These are phyloP conservation scores for Catonia carolina DNA, from an alignment of 2,888 invertebrate species.

Conservation along the genomic window DNA sequence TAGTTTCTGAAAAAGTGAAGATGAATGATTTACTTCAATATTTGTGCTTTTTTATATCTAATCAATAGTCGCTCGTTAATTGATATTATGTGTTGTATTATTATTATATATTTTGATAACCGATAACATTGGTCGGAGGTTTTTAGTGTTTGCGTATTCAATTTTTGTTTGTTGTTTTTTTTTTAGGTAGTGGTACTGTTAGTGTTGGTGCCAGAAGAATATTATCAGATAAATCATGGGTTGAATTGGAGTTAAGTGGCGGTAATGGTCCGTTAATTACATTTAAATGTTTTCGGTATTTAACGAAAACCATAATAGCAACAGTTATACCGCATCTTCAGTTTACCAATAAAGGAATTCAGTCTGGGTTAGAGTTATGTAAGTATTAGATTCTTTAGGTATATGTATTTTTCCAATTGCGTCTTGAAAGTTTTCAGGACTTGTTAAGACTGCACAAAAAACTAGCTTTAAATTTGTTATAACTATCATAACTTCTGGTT, in stretches of 20 bases:
- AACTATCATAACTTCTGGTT: too few species aligned
- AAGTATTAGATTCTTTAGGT: constrained; percentile 40
- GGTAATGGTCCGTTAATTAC: constrained; percentile 77
- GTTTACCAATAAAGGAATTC: constrained; percentile 67
- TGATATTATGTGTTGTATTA: too few species aligned
- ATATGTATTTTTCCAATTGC: constrained; percentile 7
- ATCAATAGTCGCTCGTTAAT: too few species aligned
- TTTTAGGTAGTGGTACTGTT: constrained; percentile 71
- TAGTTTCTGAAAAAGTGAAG: too few species aligned
- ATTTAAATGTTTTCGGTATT: constrained; percentile 68
- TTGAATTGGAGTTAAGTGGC: constrained; percentile 76
- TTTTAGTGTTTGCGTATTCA: too few species aligned
- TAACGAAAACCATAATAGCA: constrained; percentile 67
- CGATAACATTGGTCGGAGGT: too few species aligned
- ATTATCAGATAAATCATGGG: constrained; percentile 77
- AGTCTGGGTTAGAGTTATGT: constrained; percentile 73
- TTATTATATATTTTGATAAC: too few species aligned
- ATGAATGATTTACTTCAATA: too few species aligned
- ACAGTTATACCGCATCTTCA: constrained; percentile 54
- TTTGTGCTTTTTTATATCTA: too few species aligned
- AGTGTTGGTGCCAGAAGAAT: constrained; percentile 69
- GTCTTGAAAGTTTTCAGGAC: background rate
- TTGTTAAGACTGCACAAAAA: too few species aligned
- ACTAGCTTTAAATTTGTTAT: background rate
- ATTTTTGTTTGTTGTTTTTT: too few species aligned